A percentile compares a stretch with the other conserved stretches of the same genome.
Evolutionary conservation across 2,113 vertebrate species (phyloP).

Genomic region (Psittacara wagleri): DNA sequence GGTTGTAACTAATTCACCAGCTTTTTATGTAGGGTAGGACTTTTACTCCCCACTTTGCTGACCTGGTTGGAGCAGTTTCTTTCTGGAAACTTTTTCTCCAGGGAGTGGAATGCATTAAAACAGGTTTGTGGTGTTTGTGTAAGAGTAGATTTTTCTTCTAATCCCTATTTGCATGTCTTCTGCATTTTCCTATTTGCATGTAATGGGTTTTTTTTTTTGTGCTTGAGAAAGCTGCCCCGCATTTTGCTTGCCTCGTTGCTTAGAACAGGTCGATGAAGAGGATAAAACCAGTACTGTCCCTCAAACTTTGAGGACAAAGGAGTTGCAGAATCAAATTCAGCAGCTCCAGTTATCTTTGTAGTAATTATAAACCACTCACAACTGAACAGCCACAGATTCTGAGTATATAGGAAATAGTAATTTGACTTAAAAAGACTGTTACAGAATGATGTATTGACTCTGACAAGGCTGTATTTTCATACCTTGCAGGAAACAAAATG

Average conservation of each 20-base stretch:
- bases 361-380: background rate
- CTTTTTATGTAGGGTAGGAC: background rate
- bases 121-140: background rate
- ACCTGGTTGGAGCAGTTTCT: background rate
- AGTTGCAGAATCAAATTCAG: background rate
- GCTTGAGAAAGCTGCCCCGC: fast-evolving
- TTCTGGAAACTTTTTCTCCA: background rate
- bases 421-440: background rate
- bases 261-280: background rate
- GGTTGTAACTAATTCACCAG: background rate
- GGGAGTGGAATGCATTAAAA: background rate
- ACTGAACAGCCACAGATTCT: background rate
- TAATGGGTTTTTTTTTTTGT: fast-evolving
- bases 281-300: background rate
- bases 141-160: background rate
- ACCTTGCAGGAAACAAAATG: background rate
- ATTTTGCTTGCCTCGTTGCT: background rate
- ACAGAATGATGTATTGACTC: background rate
- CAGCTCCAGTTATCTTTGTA: background rate
- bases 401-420: background rate
- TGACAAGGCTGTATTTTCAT: background rate
- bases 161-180: background rate
- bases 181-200: background rate
- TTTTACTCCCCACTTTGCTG: background rate
- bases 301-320: background rate